Evolutionary conservation across 1,140 invertebrate genomes (phyloP), one percentile per base, ranked within the genome.

Genomic region (Lucilia cuprina): DNA sequence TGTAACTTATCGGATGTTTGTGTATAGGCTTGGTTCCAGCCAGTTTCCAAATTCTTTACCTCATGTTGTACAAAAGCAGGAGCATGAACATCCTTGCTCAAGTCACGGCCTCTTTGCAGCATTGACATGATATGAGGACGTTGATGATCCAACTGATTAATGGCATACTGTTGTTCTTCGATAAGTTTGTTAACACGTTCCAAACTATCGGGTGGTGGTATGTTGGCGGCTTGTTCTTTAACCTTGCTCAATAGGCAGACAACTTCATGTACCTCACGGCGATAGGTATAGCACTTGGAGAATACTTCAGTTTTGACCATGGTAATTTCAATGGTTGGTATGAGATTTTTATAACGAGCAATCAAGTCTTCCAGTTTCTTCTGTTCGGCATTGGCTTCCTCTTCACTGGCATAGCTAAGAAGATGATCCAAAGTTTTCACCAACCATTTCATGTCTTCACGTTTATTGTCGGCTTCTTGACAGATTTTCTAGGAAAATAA

Each of bases 401-500:
- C 93, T 86, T 97, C 96, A 5, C 95, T 94, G 86, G 96, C 94
- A 90, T 97, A 96, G 55, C 95, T 94, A 7, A 96, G 94, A 83
- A 99, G 92, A 85, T 95, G 95, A 86, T 99, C 97, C 50, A 99
- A 91, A 19, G 95, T 97, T 91, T 98, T 96, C 1, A 98, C 96
- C 70, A 99, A 92, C 96, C 97, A 98, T 88, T 98, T 98, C 95
- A 98, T 97, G 86, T 98, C 96, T 91, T 98, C 97, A 77, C 96
- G 93, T 90, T 96, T 96, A 74, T 93, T 94, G 88, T 98, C 96
- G 84, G 98, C 97, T 92, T 98, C 96, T 75, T 95, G 94, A 88
- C 96, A 98, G 85, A 98, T 96, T 90, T 94, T 95, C 96, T 97
- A 89, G 86, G 89, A 5, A 84, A 84, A 84, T 12, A 47, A 19